Evolutionary conservation across 2,113 vertebrate species (phyloP).

Genomic region (Hyperopisus bebe): DNA sequence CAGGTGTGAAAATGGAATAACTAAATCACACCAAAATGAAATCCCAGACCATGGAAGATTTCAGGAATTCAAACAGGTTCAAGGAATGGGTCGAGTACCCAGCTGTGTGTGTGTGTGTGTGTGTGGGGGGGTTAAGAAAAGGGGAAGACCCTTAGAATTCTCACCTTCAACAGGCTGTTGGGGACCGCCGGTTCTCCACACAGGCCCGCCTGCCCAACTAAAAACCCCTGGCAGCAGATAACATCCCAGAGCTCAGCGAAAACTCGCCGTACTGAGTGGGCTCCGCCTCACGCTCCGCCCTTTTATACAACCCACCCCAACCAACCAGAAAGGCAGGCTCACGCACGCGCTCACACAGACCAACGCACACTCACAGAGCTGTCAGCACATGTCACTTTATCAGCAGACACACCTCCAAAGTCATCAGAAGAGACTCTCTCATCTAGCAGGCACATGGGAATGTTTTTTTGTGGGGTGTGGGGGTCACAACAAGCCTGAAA

Average conservation of each 20-base stretch:
- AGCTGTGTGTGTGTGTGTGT: background rate
- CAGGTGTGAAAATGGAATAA: background rate
- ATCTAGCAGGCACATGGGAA: conserved; percentile 18
- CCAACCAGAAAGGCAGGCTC: conserved; percentile 51
- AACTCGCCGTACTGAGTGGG: conserved; percentile 36
- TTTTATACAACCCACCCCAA: conserved; percentile 51
- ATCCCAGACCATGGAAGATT: background rate
- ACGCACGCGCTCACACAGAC: conserved; percentile 28
- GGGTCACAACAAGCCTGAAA: background rate
- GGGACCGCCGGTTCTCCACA: background rate
- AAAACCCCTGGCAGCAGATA: conserved; percentile 18
- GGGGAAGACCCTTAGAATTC: conserved; percentile 21
- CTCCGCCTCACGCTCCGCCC: conserved; percentile 38
- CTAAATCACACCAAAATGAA: background rate
- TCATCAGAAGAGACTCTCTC: conserved; percentile 27
- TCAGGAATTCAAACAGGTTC: background rate
- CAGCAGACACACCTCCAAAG: conserved; percentile 16
- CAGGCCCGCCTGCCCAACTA: background rate
- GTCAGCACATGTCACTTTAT: conserved; percentile 53
- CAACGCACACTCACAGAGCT: conserved; percentile 29
- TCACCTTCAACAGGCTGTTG: conserved; percentile 37
- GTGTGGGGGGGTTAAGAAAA: background rate
- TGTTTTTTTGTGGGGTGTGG: background rate
- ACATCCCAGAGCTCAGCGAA: conserved; percentile 29
- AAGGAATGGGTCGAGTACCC: background rate